Evolutionary conservation across 2,113 vertebrate genomes (phyloP), one percentile per base, ranked within the genome.

Genomic region (Colius striatus): DNA sequence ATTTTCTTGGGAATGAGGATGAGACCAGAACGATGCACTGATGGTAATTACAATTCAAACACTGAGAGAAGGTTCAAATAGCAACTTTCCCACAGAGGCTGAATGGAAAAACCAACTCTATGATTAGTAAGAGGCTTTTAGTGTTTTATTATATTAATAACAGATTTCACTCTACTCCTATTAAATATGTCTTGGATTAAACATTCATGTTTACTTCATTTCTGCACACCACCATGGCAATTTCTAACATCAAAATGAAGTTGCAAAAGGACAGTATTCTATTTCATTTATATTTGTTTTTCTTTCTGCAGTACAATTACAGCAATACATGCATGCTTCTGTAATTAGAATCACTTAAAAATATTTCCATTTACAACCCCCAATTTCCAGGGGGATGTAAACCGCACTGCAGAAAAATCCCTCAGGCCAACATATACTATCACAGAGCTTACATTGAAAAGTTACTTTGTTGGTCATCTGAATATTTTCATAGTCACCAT

Each of bases 61-160:
- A 91, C 78, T 58, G n/a, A 68, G 36, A 63, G 82, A 93, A 74
- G 32, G 77, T 89, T 71, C 74, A 95, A 96, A 96, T 27, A 90
- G 79, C 71, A 91, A 73, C 89, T 96, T 96, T 97, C 96, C 93
- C 95, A 97, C 95, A 96, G 90, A 94, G 83, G 21, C 38, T 84
- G 65, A 90, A 84, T 25, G 53, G 61, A 86, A 93, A 95, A 92
- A 22, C 8, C 87, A 90, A 93, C 75, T 88, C 83, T 65, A 7
- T 88, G 90, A 96, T 95, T 95, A 90, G 21, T 84, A 90, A 84
- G 84, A 84, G 91, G 92, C 93, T 92, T 88, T 89, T 75, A 80
- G 77, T 32, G 79, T 92, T 94, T 93, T 84, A 97, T 93, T 94
- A 94, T 61, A 91, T 57, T 95, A 97, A 96, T 95, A 95, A 93